Evolutionary conservation across 2,113 vertebrate species (phyloP).

Genomic region (Tragelaphus scriptus): DNA sequence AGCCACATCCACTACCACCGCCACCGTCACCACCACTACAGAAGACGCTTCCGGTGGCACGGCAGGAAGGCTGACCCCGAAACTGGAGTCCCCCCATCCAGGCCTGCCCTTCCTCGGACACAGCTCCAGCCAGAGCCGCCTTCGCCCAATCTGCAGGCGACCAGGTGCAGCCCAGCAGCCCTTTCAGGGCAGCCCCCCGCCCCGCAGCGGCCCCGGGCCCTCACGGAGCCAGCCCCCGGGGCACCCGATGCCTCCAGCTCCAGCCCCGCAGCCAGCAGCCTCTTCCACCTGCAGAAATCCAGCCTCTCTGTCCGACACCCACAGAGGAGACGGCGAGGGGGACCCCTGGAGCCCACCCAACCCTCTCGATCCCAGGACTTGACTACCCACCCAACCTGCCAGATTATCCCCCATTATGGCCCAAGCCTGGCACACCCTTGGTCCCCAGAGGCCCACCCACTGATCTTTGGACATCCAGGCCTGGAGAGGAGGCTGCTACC

Average conservation of each 20-base stretch:
- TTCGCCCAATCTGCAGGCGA: background rate
- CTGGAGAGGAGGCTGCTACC: conserved; percentile 82
- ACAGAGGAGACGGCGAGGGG: conserved; percentile 82
- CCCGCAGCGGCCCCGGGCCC: conserved; percentile 11
- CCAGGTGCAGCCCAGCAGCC: conserved; percentile 46
- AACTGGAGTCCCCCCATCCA: conserved; percentile 17
- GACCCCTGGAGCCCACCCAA: conserved; percentile 71
- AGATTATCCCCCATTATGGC: conserved; percentile 79
- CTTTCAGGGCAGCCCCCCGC: conserved; percentile 25
- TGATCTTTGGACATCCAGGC: conserved; percentile 85
- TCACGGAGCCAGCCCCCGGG: background rate
- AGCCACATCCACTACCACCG: conserved; percentile 95
- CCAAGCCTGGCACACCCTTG: conserved; percentile 81
- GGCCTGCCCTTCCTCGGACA: conserved; percentile 45
- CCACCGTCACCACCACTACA: conserved; percentile 95
- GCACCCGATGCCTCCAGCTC: conserved; percentile 42
- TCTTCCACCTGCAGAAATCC: conserved; percentile 71
- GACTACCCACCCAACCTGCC: conserved; percentile 80
- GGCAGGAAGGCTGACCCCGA: conserved; percentile 48
- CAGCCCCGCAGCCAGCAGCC: conserved; percentile 9
- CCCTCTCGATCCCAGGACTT: conserved; percentile 83
- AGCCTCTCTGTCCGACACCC: conserved; percentile 79
- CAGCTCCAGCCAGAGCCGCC: background rate
- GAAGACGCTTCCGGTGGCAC: conserved; percentile 71
- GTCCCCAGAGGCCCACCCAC: conserved; percentile 82